These are phyloP conservation scores for Anguilla japonica DNA, from an alignment of 2,113 vertebrate genomes.

Conservation along the genomic window DNA sequence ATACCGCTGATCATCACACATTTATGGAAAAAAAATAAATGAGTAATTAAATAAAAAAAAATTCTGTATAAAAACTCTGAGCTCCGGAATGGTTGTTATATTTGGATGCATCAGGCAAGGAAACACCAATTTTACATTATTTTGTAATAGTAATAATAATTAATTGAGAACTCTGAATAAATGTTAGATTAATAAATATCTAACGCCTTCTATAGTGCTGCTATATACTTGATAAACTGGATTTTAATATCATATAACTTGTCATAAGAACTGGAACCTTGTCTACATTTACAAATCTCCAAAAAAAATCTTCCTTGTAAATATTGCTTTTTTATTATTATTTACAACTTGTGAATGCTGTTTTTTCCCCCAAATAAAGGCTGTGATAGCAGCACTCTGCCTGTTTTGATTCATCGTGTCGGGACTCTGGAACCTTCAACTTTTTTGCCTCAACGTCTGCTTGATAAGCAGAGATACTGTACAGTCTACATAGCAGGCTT, in stretches of 20 bases:
- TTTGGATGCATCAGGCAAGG: neutral
- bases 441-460: neutral
- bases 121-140: neutral
- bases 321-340: slow-evolving; percentile 17
- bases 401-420: neutral
- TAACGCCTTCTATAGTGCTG: neutral
- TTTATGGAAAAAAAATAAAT: neutral
- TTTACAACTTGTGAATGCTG: neutral
- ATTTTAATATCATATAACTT: neutral
- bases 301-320: neutral
- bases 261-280: neutral
- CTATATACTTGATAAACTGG: neutral
- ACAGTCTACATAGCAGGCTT: no score
- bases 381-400: neutral
- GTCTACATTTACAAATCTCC: neutral
- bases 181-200: neutral
- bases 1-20: neutral
- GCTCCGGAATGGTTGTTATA: neutral
- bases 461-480: no score
- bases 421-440: neutral
- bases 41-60: neutral
- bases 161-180: neutral
- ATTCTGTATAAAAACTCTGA: neutral
- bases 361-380: neutral
- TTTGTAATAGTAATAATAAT: neutral